These are phyloP conservation scores for Plebejus melissa DNA, from an alignment of 2,888 invertebrate species.

Conservation along the genomic window DNA sequence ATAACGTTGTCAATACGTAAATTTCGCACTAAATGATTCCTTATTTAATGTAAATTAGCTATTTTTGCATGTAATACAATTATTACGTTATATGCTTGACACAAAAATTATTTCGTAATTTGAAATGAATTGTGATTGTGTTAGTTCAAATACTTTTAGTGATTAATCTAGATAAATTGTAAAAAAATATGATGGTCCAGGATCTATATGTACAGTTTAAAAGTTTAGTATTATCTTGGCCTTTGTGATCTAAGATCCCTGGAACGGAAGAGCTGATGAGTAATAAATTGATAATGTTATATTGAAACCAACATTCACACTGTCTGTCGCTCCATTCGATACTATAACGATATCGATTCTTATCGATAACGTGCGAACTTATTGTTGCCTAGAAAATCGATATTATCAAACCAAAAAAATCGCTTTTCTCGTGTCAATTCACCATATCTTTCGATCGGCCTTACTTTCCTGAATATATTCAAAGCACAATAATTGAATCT, in stretches of 20 bases:
- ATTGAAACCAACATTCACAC: background rate
- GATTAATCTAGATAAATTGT: background rate
- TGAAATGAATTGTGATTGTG: background rate
- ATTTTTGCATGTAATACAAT: background rate
- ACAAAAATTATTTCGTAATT: background rate
- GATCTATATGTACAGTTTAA: background rate
- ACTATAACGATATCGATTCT: slow-evolving; percentile 12
- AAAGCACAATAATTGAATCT: background rate
- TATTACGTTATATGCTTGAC: background rate
- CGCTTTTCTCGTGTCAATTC: slow-evolving; percentile 23
- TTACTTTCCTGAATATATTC: slow-evolving; percentile 11
- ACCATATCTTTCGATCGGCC: slow-evolving; percentile 1
- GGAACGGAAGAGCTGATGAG: too few species aligned
- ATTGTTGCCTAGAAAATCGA: slow-evolving; percentile 23
- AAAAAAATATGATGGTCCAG: too few species aligned
- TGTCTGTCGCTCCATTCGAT: slow-evolving; percentile 5
- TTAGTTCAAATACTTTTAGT: background rate
- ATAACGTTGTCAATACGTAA: background rate
- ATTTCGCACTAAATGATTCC: slow-evolving; percentile 8
- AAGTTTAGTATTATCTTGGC: background rate
- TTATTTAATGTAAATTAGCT: background rate
- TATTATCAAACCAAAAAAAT: slow-evolving; percentile 15
- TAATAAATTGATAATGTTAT: background rate
- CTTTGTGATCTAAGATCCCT: too few species aligned
- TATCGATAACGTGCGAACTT: slow-evolving; percentile 13